Conservation (phyloP, 2,113 vertebrate species). For the Zosterops japonicus region DNA sequence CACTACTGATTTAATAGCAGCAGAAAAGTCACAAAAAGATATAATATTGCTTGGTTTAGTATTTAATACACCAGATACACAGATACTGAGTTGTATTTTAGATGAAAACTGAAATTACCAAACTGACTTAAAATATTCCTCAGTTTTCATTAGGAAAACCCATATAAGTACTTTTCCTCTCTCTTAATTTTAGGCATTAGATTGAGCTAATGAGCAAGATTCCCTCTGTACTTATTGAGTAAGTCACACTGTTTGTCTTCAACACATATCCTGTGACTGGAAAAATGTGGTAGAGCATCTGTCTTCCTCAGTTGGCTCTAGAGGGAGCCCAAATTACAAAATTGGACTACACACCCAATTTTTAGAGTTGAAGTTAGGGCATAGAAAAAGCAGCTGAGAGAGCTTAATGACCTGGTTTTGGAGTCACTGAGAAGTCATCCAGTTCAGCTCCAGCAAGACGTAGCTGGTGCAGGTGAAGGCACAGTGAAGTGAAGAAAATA, state of each 20-base stretch:
- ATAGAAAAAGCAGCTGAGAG: neutral
- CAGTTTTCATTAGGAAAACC: neutral
- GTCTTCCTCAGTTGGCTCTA: conserved; percentile 44
- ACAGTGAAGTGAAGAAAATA: neutral
- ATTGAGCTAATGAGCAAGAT: neutral
- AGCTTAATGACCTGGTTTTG: neutral
- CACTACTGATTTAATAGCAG: neutral
- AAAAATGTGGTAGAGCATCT: neutral
- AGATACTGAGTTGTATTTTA: neutral
- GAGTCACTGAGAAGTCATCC: neutral
- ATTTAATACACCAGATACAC: neutral
- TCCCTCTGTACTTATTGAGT: neutral
- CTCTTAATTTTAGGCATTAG: neutral
- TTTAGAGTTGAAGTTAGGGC: neutral
- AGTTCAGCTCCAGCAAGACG: neutral
- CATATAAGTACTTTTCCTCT: neutral
- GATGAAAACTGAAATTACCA: neutral
- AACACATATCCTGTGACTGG: neutral
- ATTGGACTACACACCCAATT: neutral
- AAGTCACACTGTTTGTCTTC: neutral
- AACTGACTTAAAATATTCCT: neutral
- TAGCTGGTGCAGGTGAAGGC: neutral
- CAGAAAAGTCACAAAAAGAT: neutral
- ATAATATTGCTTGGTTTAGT: neutral
- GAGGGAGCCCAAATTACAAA: conserved; percentile 66